phyloP scores from a whole-genome alignment of 2,797 vertebrate species.

The Lophius americanus region DNA sequence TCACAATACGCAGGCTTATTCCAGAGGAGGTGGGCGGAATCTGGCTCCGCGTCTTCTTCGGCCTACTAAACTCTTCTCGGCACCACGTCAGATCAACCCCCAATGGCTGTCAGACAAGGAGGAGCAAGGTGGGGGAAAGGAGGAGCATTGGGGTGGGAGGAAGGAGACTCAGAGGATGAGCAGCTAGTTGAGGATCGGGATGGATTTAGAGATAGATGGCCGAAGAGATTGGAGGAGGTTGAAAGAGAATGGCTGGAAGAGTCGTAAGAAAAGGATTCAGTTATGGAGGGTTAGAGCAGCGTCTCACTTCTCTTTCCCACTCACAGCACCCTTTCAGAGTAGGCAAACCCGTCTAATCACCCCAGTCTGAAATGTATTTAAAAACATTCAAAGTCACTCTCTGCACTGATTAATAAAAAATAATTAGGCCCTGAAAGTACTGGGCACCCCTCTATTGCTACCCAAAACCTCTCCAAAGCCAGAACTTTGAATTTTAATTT shows the following conservation, averaged over 20 bases:
- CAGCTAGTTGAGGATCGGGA: constrained; percentile 70
- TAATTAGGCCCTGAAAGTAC: too few species aligned
- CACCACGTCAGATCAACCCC: constrained; percentile 74
- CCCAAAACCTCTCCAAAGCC: too few species aligned
- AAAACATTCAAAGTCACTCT: too few species aligned
- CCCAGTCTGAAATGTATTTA: too few species aligned
- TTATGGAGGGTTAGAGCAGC: constrained; percentile 53
- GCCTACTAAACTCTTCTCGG: constrained; percentile 79
- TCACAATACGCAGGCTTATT: constrained; percentile 47
- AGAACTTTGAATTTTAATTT: too few species aligned
- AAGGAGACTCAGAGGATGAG: constrained; percentile 40
- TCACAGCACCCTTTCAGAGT: too few species aligned
- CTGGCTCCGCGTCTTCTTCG: constrained; percentile 70
- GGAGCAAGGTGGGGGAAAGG: constrained; percentile 37
- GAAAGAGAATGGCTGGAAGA: constrained; percentile 59
- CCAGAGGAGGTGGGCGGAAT: constrained; percentile 61
- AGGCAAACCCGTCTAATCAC: too few species aligned
- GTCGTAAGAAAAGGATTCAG: constrained; percentile 61
- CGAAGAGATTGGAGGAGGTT: constrained; percentile 65
- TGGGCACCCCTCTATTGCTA: too few species aligned
- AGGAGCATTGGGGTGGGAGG: background rate
- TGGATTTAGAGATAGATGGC: constrained; percentile 72
- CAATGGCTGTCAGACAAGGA: constrained; percentile 52
- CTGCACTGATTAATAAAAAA: too few species aligned
- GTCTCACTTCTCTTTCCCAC: too few species aligned